Base-by-base conservation (phyloP, 2,113 vertebrate species). In the Nicator chloris region DNA sequence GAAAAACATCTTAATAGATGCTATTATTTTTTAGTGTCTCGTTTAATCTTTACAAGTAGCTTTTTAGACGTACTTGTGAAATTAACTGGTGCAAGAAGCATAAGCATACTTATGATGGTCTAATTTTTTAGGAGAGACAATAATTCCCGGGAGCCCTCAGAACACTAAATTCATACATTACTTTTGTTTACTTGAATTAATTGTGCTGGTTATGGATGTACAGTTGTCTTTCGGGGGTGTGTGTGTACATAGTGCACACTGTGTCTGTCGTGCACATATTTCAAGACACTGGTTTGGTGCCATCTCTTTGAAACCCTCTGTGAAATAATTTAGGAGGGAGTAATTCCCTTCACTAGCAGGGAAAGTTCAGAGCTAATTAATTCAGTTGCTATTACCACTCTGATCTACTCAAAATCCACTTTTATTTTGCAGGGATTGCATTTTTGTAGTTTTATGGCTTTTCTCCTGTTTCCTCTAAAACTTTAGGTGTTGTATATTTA, bases 11-110 rank as follows among this genome's bases (percentile, higher is more conserved):
- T 51, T 92, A 88, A 92, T 90, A 80, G 86, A 11, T 30, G 82
- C 82, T 42, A 4, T 88, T 91, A 75, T 60, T 84, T 94, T 92
- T 95, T 88, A 92, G 60, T 68, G 57, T 80, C 42, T 79, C 61
- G 27, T 88, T 90, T 76, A 91, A 93, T 95, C 84, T 84, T 85
- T 91, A 15, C n/a, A 82, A 95, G 82, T 77, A 70, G 82, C 78
- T 93, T 95, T 95, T 95, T 47, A 88, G 90, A 61, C 16, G 1
- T 92, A 39, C 71, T 92, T 86, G 72, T 78, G 79, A 92, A 96
- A 90, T 79, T 80, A 83, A 54, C 68, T 75, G 53, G 47, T 57
- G 80, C 49, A 73, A 61, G 91, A 77, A 79, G 60, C 71, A 27
- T 9, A 9, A 24, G 57, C 40, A 60, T 72, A 31, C 56, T 95